Conservation (phyloP, 2,888 invertebrate species). For the Ochlodes sylvanus region DNA sequence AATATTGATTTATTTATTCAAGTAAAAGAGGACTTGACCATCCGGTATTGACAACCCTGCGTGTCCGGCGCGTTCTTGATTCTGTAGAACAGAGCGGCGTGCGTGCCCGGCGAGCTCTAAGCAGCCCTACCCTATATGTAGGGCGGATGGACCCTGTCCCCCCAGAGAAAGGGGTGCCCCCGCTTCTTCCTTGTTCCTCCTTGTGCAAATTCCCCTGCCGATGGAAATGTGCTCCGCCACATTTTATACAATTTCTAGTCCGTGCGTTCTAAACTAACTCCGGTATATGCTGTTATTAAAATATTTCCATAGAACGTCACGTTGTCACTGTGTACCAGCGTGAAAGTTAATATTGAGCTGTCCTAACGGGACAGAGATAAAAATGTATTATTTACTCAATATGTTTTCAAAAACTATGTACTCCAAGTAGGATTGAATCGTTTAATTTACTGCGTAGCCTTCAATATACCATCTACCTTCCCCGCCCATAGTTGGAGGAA, state of each 20-base stretch:
- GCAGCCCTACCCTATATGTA: slow-evolving; percentile 81
- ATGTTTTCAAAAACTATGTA: no score
- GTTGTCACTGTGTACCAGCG: background rate
- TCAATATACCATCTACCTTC: background rate
- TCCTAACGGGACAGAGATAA: no score
- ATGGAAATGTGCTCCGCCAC: slow-evolving; percentile 84
- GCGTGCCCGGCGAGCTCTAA: slow-evolving; percentile 82
- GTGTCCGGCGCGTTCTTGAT: slow-evolving; percentile 82
- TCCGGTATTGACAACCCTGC: slow-evolving; percentile 66
- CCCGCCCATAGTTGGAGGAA: no score
- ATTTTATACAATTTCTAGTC: slow-evolving; percentile 85
- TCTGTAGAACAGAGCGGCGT: slow-evolving; percentile 78
- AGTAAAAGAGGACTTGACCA: slow-evolving; percentile 18
- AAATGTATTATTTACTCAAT: no score
- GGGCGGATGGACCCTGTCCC: slow-evolving; percentile 78
- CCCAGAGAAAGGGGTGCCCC: slow-evolving; percentile 81
- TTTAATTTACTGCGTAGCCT: no score
- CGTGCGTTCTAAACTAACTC: slow-evolving; percentile 68
- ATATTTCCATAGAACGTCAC: slow-evolving; percentile 14
- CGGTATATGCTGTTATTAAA: slow-evolving; percentile 45
- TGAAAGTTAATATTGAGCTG: no score
- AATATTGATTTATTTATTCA: no score
- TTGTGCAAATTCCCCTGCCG: slow-evolving; percentile 85
- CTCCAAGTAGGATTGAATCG: no score
- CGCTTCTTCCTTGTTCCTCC: slow-evolving; percentile 83